These are phyloP conservation scores for Cepaea hortensis DNA, from an alignment of 2,888 invertebrate species.

Conservation along the genomic window DNA sequence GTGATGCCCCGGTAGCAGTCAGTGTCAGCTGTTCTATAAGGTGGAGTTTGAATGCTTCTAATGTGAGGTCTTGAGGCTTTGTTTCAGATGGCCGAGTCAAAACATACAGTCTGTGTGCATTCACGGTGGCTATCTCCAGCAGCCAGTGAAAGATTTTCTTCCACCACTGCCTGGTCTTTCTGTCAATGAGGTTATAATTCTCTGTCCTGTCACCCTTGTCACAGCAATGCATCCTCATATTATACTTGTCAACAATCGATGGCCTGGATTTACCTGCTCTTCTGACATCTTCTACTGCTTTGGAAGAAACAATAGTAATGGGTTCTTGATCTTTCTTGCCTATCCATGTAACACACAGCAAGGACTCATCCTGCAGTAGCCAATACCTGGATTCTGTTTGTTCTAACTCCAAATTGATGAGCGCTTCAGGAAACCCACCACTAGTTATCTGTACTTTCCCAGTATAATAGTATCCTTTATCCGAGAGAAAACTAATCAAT, in stretches of 20 bases:
- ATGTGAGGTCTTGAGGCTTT: not conserved
- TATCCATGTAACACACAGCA: not conserved
- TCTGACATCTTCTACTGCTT: not conserved
- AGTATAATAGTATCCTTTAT: not conserved
- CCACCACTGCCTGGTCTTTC: constrained; percentile 37
- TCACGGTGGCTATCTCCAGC: constrained; percentile 7
- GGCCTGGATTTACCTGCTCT: not conserved
- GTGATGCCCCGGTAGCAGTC: not conserved
- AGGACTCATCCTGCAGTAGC: not conserved
- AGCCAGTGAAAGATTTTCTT: constrained; percentile 35
- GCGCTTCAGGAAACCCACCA: not conserved
- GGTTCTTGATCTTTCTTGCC: not conserved
- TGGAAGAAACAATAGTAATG: not conserved
- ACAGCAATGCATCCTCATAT: constrained; percentile 9
- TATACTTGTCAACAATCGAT: not conserved
- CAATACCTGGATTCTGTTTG: not conserved
- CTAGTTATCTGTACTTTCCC: not conserved
- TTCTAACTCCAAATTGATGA: not conserved
- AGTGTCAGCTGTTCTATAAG: constrained; percentile 20
- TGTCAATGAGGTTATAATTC: constrained; percentile 11
- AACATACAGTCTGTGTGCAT: not conserved
- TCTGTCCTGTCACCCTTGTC: not conserved
- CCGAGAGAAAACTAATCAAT: not conserved
- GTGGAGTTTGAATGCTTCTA: constrained; percentile 5
- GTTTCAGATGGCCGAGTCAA: constrained; percentile 19